phyloP scores from a whole-genome alignment of 2,888 invertebrate genomes.

The Clanis bilineata region DNA sequence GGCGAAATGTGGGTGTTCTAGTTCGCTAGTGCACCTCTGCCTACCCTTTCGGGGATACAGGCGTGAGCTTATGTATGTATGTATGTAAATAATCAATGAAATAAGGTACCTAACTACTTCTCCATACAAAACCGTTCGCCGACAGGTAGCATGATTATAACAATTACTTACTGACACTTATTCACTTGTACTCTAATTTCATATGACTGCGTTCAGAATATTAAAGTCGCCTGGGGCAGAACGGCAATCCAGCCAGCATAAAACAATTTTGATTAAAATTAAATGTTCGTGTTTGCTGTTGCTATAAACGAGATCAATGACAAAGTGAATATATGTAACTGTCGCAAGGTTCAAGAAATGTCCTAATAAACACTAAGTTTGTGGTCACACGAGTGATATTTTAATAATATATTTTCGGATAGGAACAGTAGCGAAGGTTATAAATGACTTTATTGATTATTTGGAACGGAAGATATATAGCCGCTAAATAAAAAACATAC shows the following conservation, averaged over 20 bases:
- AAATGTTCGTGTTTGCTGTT: slow-evolving; percentile 1
- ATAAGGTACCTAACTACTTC: too few relatives aligned
- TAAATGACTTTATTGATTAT: slow-evolving; percentile 33
- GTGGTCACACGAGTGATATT: neutral
- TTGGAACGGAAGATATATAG: slow-evolving; percentile 46
- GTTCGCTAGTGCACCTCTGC: too few relatives aligned
- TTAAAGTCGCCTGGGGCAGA: neutral
- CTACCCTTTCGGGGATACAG: too few relatives aligned
- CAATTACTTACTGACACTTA: neutral
- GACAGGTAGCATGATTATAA: too few relatives aligned
- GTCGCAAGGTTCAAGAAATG: slow-evolving; percentile 16
- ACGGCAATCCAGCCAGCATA: neutral
- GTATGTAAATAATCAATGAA: too few relatives aligned
- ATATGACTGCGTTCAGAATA: neutral
- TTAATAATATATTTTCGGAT: slow-evolving; percentile 12
- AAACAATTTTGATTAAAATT: neutral
- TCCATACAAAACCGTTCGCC: too few relatives aligned
- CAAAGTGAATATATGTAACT: neutral
- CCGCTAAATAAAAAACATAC: slow-evolving; percentile 31
- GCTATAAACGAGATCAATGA: slow-evolving; percentile 16
- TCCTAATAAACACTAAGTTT: neutral
- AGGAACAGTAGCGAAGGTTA: slow-evolving; percentile 37
- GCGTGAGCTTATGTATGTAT: too few relatives aligned
- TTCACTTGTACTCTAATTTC: neutral
- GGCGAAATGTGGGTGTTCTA: too few relatives aligned